Base-by-base conservation (phyloP, 2,888 invertebrate species). In the Adineta ricciae region DNA sequence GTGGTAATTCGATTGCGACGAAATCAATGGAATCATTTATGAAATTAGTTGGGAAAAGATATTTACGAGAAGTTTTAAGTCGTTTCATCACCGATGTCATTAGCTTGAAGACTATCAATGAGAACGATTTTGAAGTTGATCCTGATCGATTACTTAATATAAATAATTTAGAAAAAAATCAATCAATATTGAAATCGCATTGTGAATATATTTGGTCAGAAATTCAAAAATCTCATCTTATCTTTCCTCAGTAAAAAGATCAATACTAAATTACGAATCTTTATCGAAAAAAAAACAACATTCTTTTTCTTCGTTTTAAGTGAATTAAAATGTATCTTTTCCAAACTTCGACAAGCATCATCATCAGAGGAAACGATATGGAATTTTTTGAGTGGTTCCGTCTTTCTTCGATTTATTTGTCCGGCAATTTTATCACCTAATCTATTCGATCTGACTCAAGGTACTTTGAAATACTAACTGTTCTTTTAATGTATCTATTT, bases 11-110 rank as follows among this genome's bases (percentile, higher is more conserved):
- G 84, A 92, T 97, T 89, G 96, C 96, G 86, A 97, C 97, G 84
- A 97, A 97, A 92, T 95, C 96, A 88, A 96, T 96, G 94, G 97
- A 97, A 91, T 95, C 96, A 3, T 96, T 96, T 90, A 93, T 96
- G 91, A 96, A 96, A 90, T 92, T 97, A 38, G 95, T 96, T 32
- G 96, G 96, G 9, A 95, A 95, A 89, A 94, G 91, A 91, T 97
- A 96, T 90, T 92, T 97, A 84, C 94, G 95, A 91, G 94, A 95
- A 87, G 96, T 96, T 0, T 91, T 97, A 52, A 94, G 94, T 85
- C 94, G 93, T 84, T 94, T 94, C 90, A 90, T 95, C 88, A 90
- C 90, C 72, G 90, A 90, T 21, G 90, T 93, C 86, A 89, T 92
- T 72, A 14, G 3, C 11, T 19, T 11, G 16, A 52, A 52, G 7